Evolutionary conservation across 2,113 vertebrate genomes (phyloP), one percentile per base, ranked within the genome.

Genomic region (Mola mola): DNA sequence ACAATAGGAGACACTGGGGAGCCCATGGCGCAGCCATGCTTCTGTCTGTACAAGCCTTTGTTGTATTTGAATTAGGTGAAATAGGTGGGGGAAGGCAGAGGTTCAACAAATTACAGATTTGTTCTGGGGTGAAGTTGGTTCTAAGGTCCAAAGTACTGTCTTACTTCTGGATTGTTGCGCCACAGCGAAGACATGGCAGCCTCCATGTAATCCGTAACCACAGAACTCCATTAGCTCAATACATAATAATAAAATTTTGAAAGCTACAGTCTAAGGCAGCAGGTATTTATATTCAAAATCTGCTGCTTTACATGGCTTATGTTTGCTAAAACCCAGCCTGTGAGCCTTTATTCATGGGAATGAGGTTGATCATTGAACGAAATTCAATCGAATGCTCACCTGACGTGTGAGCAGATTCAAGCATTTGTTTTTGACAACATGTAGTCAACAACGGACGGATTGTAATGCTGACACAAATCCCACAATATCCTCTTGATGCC

Each of bases 201-300:
- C 29, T 33, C 28, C 8, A 6, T 43, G 25, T 77, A 61, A 82
- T 82, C 37, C 77, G 75, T 78, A 73, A 78, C 64, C 40, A 33
- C 34, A 21, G 20, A 78, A 31, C 56, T 26, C 67, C 36, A 26
- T 49, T 10, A 46, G 31, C 5, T 65, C 46, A 64, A 21, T 36
- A 61, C 52, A 33, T 19, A 21, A 50, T 28, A 36, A 61, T 74
- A 58, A 67, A 72, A 43, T 20, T 3, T 46, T 0, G 0, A 29
- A 55, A 42, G 1, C 5, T 25, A 8, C 38, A 2, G 15, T 2
- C 10, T 33, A 50, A 11, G 12, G 31, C 16, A 8, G 36, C 3
- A 29, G 9, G n/a, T 25, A 6, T 2, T 28, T 38, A 31, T 38
- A 56, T 51, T 24, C 7, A 1, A 12, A 4, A 36, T 15, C 33